Evolutionary conservation across 2,888 invertebrate genomes (phyloP), one percentile per base, ranked within the genome.

Genomic region (Synergus japonicus): DNA sequence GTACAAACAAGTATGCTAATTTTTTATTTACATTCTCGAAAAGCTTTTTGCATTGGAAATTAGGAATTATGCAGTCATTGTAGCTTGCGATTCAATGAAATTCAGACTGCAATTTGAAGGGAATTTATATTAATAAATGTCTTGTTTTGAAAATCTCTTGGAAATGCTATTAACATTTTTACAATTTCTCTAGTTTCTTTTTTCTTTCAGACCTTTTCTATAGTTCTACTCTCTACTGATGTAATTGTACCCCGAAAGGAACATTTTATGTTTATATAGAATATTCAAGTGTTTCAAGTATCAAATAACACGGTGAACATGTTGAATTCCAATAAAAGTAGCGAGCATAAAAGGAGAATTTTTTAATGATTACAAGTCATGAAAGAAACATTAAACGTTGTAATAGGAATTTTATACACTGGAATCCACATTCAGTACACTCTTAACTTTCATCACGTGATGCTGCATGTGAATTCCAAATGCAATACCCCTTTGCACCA

Each of bases 11-110:
- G 67, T 69, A 69, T 73, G 73, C 73, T 54, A 49, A 54, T 73
- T 73, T 54, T 37, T 73, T 54, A 73, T 69, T 69, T 69, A 46
- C 67, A 69, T 44, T 69, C 49, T 69, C 46, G 8, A 69, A 49
- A 69, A 69, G 67, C 29, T 29, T 7, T 69, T 69, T 49, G 67
- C 67, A 69, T 69, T 69, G 67, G 67, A 46, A 49, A 69, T 49
- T 69, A 69, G 67, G 46, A 73, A 73, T 73, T 54, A 73, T 73
- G 49, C 15, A 73, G 49, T 73, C 54, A 54, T 73, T 73, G 49
- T 73, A 69, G 37, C 37, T 10, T 46, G 15, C 2, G n/a, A 41
- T 54, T 54, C 49, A 37, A 22, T 54, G 54, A 73, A 49, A 73
- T 73, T 73, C 10, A 73, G 37, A 10, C 37, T 54, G 13, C 49